A percentile compares a stretch with the other conserved stretches of the same genome.
phyloP scores from a whole-genome alignment of 2,888 invertebrate genomes.

The Acleris cristana region DNA sequence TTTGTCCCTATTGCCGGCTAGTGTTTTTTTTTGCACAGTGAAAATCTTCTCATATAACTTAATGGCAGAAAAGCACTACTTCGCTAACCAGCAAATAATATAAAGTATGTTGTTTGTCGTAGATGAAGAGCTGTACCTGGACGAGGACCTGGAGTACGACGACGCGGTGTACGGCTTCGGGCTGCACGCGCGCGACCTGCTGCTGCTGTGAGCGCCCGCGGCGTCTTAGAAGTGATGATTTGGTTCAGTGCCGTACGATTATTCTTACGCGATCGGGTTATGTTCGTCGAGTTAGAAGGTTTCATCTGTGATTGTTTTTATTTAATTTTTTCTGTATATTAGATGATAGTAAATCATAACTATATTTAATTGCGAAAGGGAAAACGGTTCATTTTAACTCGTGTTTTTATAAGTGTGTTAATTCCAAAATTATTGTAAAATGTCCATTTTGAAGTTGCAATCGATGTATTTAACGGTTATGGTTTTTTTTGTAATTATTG shows the following conservation, averaged over 20 bases:
- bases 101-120: slow-evolving; percentile 9
- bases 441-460: slow-evolving; percentile 12
- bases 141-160: slow-evolving; percentile 62
- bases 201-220: slow-evolving; percentile 49
- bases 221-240: slow-evolving; percentile 10
- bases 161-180: slow-evolving; percentile 56
- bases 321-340: slow-evolving; percentile 32
- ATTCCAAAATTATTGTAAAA: slow-evolving; percentile 16
- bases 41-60: too few relatives aligned
- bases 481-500: slow-evolving; percentile 48
- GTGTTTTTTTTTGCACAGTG: too few relatives aligned
- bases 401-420: neutral
- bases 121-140: slow-evolving; percentile 66
- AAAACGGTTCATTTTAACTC: slow-evolving; percentile 13
- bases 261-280: slow-evolving; percentile 22
- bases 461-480: slow-evolving; percentile 52
- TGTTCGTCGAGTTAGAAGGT: slow-evolving; percentile 26
- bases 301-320: slow-evolving; percentile 37
- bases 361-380: slow-evolving; percentile 27
- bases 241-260: slow-evolving; percentile 20
- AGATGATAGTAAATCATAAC: slow-evolving; percentile 33
- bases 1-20: too few relatives aligned
- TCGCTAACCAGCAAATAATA: neutral
- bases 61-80: neutral
- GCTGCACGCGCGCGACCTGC: slow-evolving; percentile 56